Evolutionary conservation across 2,888 invertebrate genomes (phyloP), one percentile per base, ranked within the genome.

Genomic region (Malachius bipustulatus): DNA sequence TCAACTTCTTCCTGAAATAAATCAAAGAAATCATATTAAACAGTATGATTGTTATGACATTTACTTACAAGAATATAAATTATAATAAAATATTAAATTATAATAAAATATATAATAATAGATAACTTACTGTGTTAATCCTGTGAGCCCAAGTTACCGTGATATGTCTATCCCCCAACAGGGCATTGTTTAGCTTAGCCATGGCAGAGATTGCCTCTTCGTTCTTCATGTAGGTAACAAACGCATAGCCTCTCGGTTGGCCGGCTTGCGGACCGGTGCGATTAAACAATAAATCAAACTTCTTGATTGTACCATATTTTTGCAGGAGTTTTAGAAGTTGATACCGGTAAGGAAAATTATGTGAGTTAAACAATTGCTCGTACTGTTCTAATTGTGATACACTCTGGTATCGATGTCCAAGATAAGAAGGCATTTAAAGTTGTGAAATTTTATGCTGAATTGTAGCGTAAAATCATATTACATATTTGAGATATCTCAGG

Each of bases 251-350:
- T 41, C 90, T 70, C 1, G 93, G 88, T 59, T 85, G 85, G 34
- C 91, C 91, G 47, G 77, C 75, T 47, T 82, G 74, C 26, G 90
- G 88, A 47, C 93, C 93, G 46, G 80, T 77, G 47, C 89, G 88
- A 64, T 93, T 90, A 62, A 90, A 91, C 48, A 94, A 75, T 67
- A 91, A 82, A 67, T 94, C 93, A 67, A 93, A 91, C 77, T 91
- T 90, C 69, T 88, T 85, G 57, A 93, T 83, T 59, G 75, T 71
- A 62, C 93, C 93, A 74, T 84, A 82, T 75, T 83, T 82, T 77
- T 91, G 89, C 68, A 89, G 75, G 69, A 93, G 77, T 85, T 93
- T 93, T 68, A 94, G 72, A 71, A 94, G 77, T 76, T 89, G 82
- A 79, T 79, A 89, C 88, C 88, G 71, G 79, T 84, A 78, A 74